These are phyloP conservation scores for Momotus momota DNA, from an alignment of 2,797 vertebrate genomes.

Conservation along the genomic window DNA sequence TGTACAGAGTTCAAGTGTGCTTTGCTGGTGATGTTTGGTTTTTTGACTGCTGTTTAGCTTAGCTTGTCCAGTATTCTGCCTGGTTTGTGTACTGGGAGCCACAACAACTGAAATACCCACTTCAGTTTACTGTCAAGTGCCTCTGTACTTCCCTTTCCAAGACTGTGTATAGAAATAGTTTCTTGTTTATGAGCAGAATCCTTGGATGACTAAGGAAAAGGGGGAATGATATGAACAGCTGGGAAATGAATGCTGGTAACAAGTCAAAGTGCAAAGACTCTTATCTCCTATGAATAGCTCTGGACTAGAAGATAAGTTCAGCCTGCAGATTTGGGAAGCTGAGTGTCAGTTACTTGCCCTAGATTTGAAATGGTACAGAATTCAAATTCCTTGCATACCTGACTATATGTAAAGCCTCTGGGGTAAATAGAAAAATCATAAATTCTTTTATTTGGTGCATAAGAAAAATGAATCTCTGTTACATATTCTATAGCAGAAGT, in stretches of 20 bases:
- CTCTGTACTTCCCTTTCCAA: neutral
- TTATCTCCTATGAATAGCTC: neutral
- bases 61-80: neutral
- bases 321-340: neutral
- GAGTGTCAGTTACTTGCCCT: neutral
- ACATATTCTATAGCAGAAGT: neutral
- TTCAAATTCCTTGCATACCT: neutral
- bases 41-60: neutral
- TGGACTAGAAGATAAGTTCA: neutral
- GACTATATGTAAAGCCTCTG: too few species aligned
- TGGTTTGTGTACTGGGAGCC: neutral
- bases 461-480: neutral
- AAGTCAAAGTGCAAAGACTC: neutral
- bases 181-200: neutral
- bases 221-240: accelerated
- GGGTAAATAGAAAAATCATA: neutral
- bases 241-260: neutral
- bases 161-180: neutral
- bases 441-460: neutral
- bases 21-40: neutral
- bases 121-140: neutral
- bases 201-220: neutral
- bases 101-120: neutral
- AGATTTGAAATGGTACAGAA: neutral
- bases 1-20: neutral